Evolutionary conservation across 2,113 vertebrate species (phyloP), one percentile per base, ranked within the genome.

Genomic region (Gallinago undulata): DNA sequence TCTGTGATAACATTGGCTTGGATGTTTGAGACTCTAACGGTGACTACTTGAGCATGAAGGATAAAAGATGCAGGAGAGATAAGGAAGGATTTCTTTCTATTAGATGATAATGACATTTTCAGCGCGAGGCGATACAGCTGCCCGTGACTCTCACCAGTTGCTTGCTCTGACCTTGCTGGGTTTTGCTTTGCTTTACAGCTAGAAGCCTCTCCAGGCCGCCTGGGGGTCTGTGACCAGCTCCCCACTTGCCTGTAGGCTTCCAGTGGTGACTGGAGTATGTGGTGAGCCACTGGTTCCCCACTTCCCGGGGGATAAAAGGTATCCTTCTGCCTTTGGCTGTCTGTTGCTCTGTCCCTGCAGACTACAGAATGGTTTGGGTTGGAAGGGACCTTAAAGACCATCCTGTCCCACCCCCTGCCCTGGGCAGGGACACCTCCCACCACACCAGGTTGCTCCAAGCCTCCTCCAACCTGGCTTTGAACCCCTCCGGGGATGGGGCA

Each of bases 21-120:
- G 60, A 39, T 87, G 69, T 60, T 84, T 28, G 69, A 82, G 84
- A 18, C 6, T 1, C 69, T 76, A 79, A 66, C 84, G 94, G 53
- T 94, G 91, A 50, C 77, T 91, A 14, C 30, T 96, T 92, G 91
- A 96, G 95, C 95, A 89, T 96, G 94, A 97, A 95, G 96, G 94
- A 50, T 95, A 63, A 95, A 73, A 78, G 91, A 93, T 64, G 84
- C 89, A 76, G 81, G 77, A 94, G 68, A 55, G 64, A 87, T 30
- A 43, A 84, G 79, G 95, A 88, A 83, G 66, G 77, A 89, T 96
- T 96, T 94, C 51, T 91, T 74, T 39, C 84, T 84, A 9, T 94
- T 48, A 68, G 77, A 31, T 13, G 35, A 48, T 92, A 87, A 87
- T 84, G 94, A 64, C 39, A 43, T 82, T 91, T 94, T 57, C 53